Evolutionary conservation across 92 coral and sea anemone genomes (phyloP), one percentile per base, ranked within the genome.

Genomic region (Hydrozoanthus gracilis): DNA sequence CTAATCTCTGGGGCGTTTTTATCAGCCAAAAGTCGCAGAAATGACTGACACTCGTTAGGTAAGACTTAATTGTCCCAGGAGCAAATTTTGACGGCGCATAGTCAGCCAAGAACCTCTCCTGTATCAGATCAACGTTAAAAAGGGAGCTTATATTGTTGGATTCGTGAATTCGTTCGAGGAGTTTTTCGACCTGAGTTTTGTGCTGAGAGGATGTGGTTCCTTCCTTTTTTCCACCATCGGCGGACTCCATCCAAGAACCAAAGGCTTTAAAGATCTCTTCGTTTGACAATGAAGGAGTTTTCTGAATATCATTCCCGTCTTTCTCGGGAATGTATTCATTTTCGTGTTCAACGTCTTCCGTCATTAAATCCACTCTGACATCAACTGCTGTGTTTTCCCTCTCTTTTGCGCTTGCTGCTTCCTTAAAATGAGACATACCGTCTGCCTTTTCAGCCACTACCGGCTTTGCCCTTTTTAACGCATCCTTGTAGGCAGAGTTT

Each of bases 31-130:
- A 51, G 48, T 76, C 47, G 64, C 65, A 76, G 12, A 76, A 76
- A 76, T 76, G 80, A 27, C 80, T 76, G 80, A 76, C 80, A 8
- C 80, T 76, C 64, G 80, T 76, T 16, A 51, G 80, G 44, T 76
- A 76, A 51, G 65, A 51, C 80, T 76, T 76, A 76, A 76, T 76
- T 2, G 80, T 76, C 64, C 27, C 64, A 51, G 65, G 80, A 76
- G 80, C 80, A 76, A 76, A 76, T 51, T 20, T 76, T 5, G 80
- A 76, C 64, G 65, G 48, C 48, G 65, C 80, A 76, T 52, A 76
- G 44, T 8, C 65, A 76, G 14, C 4, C 80, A 76, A 51, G 5
- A 76, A 76, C 15, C 47, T 76, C 13, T 76, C 80, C 65, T 76
- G 80, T 76, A 52, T 76, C 64, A 51, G 18, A 76, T 76, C 80